Conservation (phyloP, 2,797 vertebrate species). For the Cyprinella venusta region DNA sequence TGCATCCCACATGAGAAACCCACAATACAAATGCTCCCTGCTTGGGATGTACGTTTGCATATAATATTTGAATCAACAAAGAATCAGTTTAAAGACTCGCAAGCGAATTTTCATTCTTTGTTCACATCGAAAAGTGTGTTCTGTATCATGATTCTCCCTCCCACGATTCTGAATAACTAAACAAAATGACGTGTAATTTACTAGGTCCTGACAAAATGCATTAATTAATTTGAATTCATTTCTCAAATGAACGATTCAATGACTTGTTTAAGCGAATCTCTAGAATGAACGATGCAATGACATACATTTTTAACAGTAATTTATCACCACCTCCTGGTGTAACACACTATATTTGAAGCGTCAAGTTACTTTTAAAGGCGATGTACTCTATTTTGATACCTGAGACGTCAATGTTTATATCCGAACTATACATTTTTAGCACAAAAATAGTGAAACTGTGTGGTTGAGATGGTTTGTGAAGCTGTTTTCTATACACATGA, state of each 20-base stretch:
- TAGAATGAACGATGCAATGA: not conserved
- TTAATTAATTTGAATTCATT: not conserved
- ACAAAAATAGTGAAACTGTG: not conserved
- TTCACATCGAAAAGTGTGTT: not conserved
- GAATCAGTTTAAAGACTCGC: not conserved
- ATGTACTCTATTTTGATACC: not conserved
- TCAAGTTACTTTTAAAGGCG: not conserved
- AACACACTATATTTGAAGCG: not conserved
- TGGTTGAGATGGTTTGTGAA: not conserved
- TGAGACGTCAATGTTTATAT: too few relatives aligned
- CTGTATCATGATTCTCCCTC: not conserved
- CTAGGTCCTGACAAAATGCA: not conserved
- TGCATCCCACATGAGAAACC: constrained; percentile 30
- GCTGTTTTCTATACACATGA: not conserved
- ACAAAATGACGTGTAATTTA: not conserved
- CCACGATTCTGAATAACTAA: not conserved
- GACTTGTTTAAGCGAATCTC: not conserved
- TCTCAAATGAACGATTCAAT: not conserved
- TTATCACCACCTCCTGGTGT: not conserved
- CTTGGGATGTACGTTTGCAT: constrained; percentile 18
- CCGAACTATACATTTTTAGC: not conserved
- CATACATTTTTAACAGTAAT: not conserved
- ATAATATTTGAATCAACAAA: constrained; percentile 23
- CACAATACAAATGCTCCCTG: constrained; percentile 29
- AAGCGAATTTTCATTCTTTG: constrained; percentile 3